Evolutionary conservation across 1,140 invertebrate species (phyloP), one percentile per base, ranked within the genome.

Genomic region (Apolygus lucorum): DNA sequence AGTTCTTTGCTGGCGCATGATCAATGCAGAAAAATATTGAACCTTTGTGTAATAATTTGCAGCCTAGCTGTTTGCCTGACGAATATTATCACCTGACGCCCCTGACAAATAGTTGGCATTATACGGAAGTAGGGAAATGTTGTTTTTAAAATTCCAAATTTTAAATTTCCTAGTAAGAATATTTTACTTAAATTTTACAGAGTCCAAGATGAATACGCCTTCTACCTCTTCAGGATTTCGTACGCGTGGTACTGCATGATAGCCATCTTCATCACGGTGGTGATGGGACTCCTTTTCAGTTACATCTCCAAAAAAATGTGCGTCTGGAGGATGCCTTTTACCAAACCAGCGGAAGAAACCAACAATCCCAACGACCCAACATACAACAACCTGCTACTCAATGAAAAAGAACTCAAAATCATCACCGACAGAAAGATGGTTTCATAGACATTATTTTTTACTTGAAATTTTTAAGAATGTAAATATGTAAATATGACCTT

Each of bases 201-300:
- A 52, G 14, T 21, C 29, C 28, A 66, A 21, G 26, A 71, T 63
- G 28, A 22, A 25, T n/a, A 28, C 59, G 68, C 71, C 2, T 68
- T 69, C 17, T 27, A 49, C 22, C 49, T 72, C 21, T 72, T 67
- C 49, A 54, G 71, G 17, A 54, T 72, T 2, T 72, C 71, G 2
- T 72, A 72, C 34, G 64, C 52, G 13, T 72, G 71, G 71, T 72
- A 72, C 26, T 63, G 67, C 27, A 25, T 62, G 29, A 67, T 72
- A 22, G 68, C 71, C 8, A 68, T 72, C 24, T 4, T 63, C 17
- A 59, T 29, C 1, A 69, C 67, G 8, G 27, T 69, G 8, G 26
- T 69, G 1, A 11, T 72, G 17, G 71, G 71, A 28, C 28, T 68
- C 25, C 14, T 65, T 2, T 62, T 68, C 4, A 71, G 70, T 42